phyloP scores from a whole-genome alignment of 2,888 invertebrate genomes.

The Odontomyia ornata region DNA sequence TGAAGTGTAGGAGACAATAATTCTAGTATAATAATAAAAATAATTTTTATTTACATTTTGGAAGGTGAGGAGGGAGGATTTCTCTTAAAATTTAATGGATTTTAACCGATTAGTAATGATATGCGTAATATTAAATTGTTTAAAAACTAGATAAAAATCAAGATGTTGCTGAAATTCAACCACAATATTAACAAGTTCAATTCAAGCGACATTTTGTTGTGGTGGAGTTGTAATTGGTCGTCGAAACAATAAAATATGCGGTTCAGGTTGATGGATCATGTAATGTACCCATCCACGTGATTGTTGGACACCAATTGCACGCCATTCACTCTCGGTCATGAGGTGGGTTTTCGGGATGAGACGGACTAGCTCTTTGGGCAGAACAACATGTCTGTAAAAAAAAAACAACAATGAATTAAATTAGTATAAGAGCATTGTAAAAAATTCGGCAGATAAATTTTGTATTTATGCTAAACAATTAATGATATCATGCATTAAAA shows the following conservation, averaged over 20 bases:
- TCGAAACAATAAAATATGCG: constrained; percentile 88
- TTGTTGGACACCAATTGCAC: constrained; percentile 93
- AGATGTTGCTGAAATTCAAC: neutral
- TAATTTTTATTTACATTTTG: constrained; percentile 21
- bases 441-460: no score
- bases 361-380: constrained; percentile 91
- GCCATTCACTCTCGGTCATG: constrained; percentile 95
- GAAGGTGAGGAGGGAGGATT: neutral
- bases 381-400: constrained; percentile 84
- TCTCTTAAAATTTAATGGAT: no score
- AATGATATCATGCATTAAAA: no score
- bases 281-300: constrained; percentile 97
- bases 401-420: neutral
- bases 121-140: neutral
- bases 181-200: neutral
- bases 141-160: constrained; percentile 36
- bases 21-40: constrained; percentile 15
- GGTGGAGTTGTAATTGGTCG: constrained; percentile 71
- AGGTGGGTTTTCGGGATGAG: constrained; percentile 90
- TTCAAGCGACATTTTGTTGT: constrained; percentile 19
- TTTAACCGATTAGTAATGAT: no score
- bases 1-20: no score
- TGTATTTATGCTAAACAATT: no score
- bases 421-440: no score
- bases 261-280: constrained; percentile 95